phyloP scores from a whole-genome alignment of 2,888 invertebrate species.

The Scaptomyza parva region DNA sequence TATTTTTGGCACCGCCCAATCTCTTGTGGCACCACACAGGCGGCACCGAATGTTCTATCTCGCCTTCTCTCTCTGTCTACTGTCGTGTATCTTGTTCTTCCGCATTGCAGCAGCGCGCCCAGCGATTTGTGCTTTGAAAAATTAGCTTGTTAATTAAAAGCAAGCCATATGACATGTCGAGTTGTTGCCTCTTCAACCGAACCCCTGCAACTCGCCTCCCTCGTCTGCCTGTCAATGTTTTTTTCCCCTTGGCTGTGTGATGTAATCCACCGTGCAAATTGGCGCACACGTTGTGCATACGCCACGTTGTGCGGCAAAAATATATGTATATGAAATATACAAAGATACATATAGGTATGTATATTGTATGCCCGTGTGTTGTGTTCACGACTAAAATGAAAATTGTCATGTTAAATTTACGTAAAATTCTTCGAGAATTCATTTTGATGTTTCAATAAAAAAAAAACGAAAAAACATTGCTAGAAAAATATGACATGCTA shows the following conservation, averaged over 20 bases:
- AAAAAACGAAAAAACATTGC: background rate
- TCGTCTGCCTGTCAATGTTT: background rate
- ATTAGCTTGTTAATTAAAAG: slow-evolving; percentile 80
- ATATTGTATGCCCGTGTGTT: slow-evolving; percentile 37
- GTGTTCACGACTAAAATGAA: slow-evolving; percentile 41
- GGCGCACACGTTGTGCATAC: slow-evolving; percentile 70
- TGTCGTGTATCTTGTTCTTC: slow-evolving; percentile 25
- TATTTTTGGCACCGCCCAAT: slow-evolving; percentile 40
- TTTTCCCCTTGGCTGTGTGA: slow-evolving; percentile 45
- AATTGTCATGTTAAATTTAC: slow-evolving; percentile 75
- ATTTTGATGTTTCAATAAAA: slow-evolving; percentile 57
- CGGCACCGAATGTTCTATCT: background rate
- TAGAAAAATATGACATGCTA: slow-evolving; percentile 33
- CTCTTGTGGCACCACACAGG: slow-evolving; percentile 21
- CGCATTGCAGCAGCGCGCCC: slow-evolving; percentile 45
- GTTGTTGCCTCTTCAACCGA: slow-evolving; percentile 9
- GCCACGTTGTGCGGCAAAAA: slow-evolving; percentile 51
- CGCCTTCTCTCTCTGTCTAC: background rate
- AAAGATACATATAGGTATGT: slow-evolving; percentile 25
- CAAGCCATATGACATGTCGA: slow-evolving; percentile 75
- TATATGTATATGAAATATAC: slow-evolving; percentile 47
- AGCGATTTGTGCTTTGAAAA: slow-evolving; percentile 77
- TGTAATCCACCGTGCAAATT: slow-evolving; percentile 75
- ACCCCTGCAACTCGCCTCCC: background rate
- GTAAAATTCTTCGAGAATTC: slow-evolving; percentile 63